These are phyloP conservation scores for Lophotriccus pileatus DNA, from an alignment of 2,797 vertebrate genomes.

Conservation along the genomic window DNA sequence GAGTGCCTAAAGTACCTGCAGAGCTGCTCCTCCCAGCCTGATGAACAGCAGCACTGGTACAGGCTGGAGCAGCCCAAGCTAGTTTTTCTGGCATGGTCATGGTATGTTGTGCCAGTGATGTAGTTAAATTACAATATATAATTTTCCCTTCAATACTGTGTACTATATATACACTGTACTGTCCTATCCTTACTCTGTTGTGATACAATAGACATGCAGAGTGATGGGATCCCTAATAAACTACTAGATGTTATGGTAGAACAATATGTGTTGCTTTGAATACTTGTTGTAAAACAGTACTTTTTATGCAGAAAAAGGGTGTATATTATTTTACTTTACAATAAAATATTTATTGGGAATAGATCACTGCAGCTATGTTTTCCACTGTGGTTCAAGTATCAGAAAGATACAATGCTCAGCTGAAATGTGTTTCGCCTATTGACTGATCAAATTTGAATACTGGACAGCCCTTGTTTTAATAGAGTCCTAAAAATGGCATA, in stretches of 20 bases:
- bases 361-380: background rate
- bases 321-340: background rate
- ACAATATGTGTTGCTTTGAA: background rate
- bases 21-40: background rate
- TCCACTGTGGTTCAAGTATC: background rate
- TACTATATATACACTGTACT: background rate
- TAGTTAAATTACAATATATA: background rate
- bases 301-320: background rate
- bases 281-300: background rate
- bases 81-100: background rate
- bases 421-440: background rate
- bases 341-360: background rate
- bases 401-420: background rate
- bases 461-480: background rate
- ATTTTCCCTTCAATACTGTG: background rate
- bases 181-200: background rate
- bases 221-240: background rate
- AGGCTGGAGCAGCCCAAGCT: background rate
- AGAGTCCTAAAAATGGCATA: background rate
- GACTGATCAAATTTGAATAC: background rate
- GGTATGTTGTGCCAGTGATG: background rate
- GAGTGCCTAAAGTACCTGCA: background rate
- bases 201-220: background rate
- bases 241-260: background rate
- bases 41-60: background rate